Percentiles rank a stretch among this genome's conserved stretches.
Conservation (phyloP, 2,113 vertebrate species). For the Brachyistius frenatus region DNA sequence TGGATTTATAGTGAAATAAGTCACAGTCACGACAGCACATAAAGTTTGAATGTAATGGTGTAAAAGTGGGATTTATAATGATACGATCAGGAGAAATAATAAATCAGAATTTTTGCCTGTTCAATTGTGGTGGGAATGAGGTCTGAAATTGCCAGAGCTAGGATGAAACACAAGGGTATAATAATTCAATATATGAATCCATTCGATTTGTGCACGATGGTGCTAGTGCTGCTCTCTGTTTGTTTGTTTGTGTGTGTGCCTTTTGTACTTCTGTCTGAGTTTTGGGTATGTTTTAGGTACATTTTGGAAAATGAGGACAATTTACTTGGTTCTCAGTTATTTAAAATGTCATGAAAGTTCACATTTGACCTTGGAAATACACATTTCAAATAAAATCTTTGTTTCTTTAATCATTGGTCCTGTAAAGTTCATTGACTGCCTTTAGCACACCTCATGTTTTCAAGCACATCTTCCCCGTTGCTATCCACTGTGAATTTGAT, state of each 20-base stretch:
- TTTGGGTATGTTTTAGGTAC: neutral
- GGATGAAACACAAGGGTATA: constrained; percentile 56
- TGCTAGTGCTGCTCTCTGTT: constrained; percentile 21
- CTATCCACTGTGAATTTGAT: neutral
- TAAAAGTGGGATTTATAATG: constrained; percentile 62
- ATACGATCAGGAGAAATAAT: constrained; percentile 55
- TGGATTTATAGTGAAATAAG: constrained; percentile 60
- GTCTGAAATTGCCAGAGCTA: constrained; percentile 53
- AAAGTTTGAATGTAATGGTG: constrained; percentile 62
- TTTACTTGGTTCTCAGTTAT: neutral
- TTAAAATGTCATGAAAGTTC: too few relatives aligned
- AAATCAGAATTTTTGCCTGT: constrained; percentile 53
- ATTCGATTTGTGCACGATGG: constrained; percentile 43
- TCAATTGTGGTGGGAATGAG: constrained; percentile 52
- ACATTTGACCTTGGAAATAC: too few relatives aligned
- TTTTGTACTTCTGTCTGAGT: neutral
- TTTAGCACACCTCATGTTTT: neutral
- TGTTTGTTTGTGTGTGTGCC: constrained; percentile 16
- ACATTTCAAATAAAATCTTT: too few relatives aligned
- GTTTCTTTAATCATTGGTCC: too few relatives aligned
- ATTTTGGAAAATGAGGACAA: neutral
- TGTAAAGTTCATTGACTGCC: neutral
- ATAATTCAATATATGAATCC: constrained; percentile 55
- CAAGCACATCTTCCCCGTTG: neutral
- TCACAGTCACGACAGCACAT: constrained; percentile 45